Base-by-base conservation (phyloP, 2,797 vertebrate species). In the Scolopax bukidnonensis region DNA sequence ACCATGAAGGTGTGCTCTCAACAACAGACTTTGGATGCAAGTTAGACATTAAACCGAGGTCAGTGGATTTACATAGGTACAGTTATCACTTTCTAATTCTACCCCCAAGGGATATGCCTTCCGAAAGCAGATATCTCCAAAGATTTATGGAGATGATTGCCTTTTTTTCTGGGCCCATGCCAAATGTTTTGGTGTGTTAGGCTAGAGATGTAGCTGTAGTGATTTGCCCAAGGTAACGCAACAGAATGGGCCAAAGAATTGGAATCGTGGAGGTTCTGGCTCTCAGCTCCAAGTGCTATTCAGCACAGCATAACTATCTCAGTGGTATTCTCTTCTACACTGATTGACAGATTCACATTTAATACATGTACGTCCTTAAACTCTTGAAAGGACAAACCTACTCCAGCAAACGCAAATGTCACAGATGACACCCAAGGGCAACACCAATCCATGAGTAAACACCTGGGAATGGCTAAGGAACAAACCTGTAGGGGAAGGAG, bases 121-220 rank as follows among this genome's bases (percentile, higher is more conserved):
- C 53, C 80, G 87, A 64, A 94, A 90, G 28, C n/a, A 87, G 56
- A 50, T 5, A 76, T 14, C 40, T 75, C 33, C 51, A 32, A 89
- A 89, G 30, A 68, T 50, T 75, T 64, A 50, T 32, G 41, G 40
- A 41, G 53, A 57, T 36, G 17, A 60, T 38, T 57, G 32, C 32
- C 63, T 75, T 93, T 70, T 38, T 53, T 93, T 64, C 24, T 45
- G 30, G 51, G 33, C 28, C 36, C 67, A 11, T 1, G 10, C 10
- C 1, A 6, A 83, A 30, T 32, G 12, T 68, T 63, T 17, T 17
- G 19, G 45, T 53, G 21, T 25, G n/a, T 47, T 50, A 77, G 60
- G 60, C 32, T 89, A 53, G 19, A 77, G 75, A 57, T 25, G 47
- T n/a, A 71, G 25, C 64, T 25, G 18, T 20, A 67, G 28, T 11